phyloP scores from a whole-genome alignment of 2,113 vertebrate species.

The Cyprinodon variegatus region DNA sequence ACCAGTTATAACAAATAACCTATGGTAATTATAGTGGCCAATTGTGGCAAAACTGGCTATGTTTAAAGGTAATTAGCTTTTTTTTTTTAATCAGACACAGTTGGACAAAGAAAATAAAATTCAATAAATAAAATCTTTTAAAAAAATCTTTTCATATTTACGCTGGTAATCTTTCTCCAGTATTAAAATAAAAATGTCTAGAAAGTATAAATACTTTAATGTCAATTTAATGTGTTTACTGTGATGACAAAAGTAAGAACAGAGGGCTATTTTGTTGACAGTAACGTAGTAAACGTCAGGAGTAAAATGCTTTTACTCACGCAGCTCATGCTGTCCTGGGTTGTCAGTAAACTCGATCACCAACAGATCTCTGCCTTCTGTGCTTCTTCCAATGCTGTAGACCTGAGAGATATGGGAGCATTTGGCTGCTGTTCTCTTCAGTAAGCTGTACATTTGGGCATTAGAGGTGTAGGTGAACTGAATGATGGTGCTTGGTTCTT shows the following conservation, averaged over 20 bases:
- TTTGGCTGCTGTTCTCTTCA: slow-evolving; percentile 88
- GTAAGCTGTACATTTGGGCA: slow-evolving; percentile 85
- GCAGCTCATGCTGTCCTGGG: slow-evolving; percentile 90
- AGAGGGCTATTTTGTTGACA: background rate
- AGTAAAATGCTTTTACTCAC: slow-evolving; percentile 81
- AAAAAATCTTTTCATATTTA: too few species aligned
- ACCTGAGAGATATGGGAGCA: slow-evolving; percentile 88
- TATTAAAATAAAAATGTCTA: too few species aligned
- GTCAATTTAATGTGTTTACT: background rate
- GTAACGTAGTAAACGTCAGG: background rate
- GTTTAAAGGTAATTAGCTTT: too few species aligned
- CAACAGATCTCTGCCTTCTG: slow-evolving; percentile 89
- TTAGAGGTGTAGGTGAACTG: slow-evolving; percentile 90
- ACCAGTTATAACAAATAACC: background rate
- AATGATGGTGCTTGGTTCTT: slow-evolving; percentile 84
- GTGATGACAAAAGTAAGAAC: background rate
- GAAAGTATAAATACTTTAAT: too few species aligned
- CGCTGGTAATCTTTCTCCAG: too few species aligned
- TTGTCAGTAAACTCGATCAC: slow-evolving; percentile 93
- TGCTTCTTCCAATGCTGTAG: slow-evolving; percentile 95
- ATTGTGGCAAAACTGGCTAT: background rate
- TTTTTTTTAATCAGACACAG: too few species aligned
- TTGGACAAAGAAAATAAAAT: too few species aligned
- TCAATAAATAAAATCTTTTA: too few species aligned
- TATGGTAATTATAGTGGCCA: background rate